Base-by-base conservation (phyloP, 2,888 invertebrate species). In the Rosalia funebris region DNA sequence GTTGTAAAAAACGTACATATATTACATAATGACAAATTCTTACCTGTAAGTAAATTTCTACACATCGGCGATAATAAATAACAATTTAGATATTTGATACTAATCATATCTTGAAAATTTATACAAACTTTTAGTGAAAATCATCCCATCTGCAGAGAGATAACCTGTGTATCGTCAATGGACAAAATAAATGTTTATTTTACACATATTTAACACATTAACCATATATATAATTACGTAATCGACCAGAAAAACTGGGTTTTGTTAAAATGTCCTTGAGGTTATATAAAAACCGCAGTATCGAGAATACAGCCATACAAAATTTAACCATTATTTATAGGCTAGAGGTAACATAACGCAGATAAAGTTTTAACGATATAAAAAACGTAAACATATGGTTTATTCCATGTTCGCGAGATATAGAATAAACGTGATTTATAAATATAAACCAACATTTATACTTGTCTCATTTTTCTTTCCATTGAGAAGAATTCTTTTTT, bases 181-280 rank as follows among this genome's bases (percentile, higher is more conserved):
- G 9, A 16, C 34, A 47, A 47, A 47, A 15, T 34, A 36, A 47
- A 47, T 47, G 45, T 45, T 45, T 42, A 42, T 42, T 42, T 42
- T 25, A 47, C 34, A 17, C 14, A 11, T 31, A 32, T n/a, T 15
- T 47, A 47, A 45, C 45, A 45, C 45, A 45, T 45, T 17, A 36
- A 34, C 36, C 47, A 47, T 15, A 36, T 17, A 36, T 11, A 31
- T 31, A 32, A 25, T 47, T 47, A 36, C 47, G 47, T 34, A 47
- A 47, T 7, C 47, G 47, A 47, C 47, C 25, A 36, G 47, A 47
- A 47, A 47, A 47, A 47, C 34, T 47, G 34, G 47, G 34, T 47
- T 47, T 47, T 47, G 47, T 47, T 47, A 16, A 16, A 45, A 10
- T 39, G 47, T 15, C 47, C 17, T 45, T 34, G 47, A 47, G 11